Conservation (phyloP, 1,140 invertebrate genomes). For the Elymnias hypermnestra region DNA sequence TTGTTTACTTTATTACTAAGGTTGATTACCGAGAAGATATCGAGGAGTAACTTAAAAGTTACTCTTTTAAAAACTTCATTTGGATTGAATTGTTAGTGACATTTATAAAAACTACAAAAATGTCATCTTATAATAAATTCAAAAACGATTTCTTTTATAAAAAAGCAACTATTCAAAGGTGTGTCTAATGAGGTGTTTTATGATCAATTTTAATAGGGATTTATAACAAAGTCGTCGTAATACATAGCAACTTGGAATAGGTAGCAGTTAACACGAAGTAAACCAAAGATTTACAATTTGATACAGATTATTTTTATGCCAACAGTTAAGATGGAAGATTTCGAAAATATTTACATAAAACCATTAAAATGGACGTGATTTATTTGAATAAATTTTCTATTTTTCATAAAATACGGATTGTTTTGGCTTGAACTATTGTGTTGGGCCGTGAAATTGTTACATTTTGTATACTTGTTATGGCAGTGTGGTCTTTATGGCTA, state of each 20-base stretch:
- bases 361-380: not conserved
- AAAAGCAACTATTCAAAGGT: too few relatives aligned
- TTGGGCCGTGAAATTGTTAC: not conserved
- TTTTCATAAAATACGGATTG: constrained; percentile 2
- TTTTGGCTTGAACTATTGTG: constrained; percentile 11
- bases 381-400: constrained; percentile 12
- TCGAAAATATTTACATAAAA: constrained; percentile 27
- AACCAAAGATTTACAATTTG: constrained; percentile 7
- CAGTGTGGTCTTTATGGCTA: constrained; percentile 9
- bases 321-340: constrained; percentile 21
- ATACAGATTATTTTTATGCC: constrained; percentile 23
- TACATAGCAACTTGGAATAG: too few relatives aligned
- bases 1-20: too few relatives aligned
- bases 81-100: too few relatives aligned
- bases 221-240: constrained; percentile 5
- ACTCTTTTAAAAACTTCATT: too few relatives aligned
- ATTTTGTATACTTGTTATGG: not conserved
- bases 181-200: too few relatives aligned
- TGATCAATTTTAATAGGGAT: constrained; percentile 1
- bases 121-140: too few relatives aligned
- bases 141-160: too few relatives aligned
- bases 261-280: not conserved
- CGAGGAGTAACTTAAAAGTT: too few relatives aligned
- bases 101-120: too few relatives aligned
- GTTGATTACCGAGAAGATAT: too few relatives aligned